Conservation (phyloP, 2,113 vertebrate genomes). For the Gopherus flavomarginatus region DNA sequence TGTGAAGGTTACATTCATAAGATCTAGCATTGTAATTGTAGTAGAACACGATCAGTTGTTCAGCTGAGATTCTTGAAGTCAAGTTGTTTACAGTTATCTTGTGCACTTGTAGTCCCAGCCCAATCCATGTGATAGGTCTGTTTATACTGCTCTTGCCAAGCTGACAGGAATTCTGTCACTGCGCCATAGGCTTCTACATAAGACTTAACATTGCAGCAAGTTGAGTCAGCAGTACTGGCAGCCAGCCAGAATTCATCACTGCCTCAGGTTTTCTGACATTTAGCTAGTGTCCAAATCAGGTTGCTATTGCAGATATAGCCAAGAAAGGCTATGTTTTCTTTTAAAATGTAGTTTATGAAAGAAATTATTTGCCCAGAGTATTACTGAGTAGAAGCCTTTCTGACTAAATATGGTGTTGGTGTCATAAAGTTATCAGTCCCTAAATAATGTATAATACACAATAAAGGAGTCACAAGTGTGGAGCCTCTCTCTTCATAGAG, state of each 20-base stretch:
- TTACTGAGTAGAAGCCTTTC: neutral
- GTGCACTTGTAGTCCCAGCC: conserved; percentile 25
- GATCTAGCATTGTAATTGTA: neutral
- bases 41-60: conserved; percentile 34
- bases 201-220: neutral
- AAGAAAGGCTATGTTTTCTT: conserved; percentile 30
- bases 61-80: conserved; percentile 55
- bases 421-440: neutral
- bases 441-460: neutral
- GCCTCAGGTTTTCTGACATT: conserved; percentile 57
- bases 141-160: conserved; percentile 53
- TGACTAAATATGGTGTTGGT: neutral
- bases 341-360: conserved; percentile 25
- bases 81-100: conserved; percentile 57
- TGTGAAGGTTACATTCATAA: conserved; percentile 39
- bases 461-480: neutral
- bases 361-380: neutral
- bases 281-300: conserved; percentile 43
- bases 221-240: conserved; percentile 14
- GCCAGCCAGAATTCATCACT: conserved; percentile 32
- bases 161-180: conserved; percentile 45
- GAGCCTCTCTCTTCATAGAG: neutral
- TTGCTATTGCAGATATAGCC: conserved; percentile 3
- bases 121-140: conserved; percentile 21
- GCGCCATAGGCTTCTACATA: neutral